Evolutionary conservation across 2,113 vertebrate species (phyloP).

Genomic region (Ceratotherium simum): DNA sequence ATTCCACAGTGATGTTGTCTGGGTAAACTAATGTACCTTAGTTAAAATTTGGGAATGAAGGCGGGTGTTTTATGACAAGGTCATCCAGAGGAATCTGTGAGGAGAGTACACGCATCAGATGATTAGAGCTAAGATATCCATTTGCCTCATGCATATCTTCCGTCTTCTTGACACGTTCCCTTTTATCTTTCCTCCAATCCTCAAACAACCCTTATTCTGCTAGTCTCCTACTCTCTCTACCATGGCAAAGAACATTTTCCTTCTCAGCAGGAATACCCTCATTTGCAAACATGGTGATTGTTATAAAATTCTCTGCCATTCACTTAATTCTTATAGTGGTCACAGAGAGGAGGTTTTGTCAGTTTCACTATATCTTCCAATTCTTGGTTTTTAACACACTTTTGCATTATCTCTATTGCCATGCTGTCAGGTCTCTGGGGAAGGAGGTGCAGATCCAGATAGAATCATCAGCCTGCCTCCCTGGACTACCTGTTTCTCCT

Average conservation of each 20-base stretch:
- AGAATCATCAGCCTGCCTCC: background rate
- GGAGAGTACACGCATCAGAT: background rate
- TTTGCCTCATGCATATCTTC: background rate
- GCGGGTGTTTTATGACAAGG: too few species aligned
- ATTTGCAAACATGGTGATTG: background rate
- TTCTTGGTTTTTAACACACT: background rate
- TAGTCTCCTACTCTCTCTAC: background rate
- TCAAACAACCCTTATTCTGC: background rate
- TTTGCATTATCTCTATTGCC: background rate
- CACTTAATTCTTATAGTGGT: background rate
- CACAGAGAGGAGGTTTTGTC: background rate
- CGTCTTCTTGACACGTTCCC: background rate
- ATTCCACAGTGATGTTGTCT: background rate
- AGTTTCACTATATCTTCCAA: background rate
- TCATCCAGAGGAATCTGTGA: too few species aligned
- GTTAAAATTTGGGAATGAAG: too few species aligned
- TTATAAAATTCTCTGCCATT: background rate
- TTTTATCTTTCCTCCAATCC: background rate
- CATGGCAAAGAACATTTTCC: background rate
- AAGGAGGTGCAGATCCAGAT: background rate
- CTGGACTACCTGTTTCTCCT: background rate
- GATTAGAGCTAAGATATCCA: background rate
- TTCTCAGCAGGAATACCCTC: background rate
- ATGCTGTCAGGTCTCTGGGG: too few species aligned
- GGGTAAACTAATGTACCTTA: background rate